Base-by-base conservation (phyloP, 2,888 invertebrate genomes). In the Melinopterus prodromus region DNA sequence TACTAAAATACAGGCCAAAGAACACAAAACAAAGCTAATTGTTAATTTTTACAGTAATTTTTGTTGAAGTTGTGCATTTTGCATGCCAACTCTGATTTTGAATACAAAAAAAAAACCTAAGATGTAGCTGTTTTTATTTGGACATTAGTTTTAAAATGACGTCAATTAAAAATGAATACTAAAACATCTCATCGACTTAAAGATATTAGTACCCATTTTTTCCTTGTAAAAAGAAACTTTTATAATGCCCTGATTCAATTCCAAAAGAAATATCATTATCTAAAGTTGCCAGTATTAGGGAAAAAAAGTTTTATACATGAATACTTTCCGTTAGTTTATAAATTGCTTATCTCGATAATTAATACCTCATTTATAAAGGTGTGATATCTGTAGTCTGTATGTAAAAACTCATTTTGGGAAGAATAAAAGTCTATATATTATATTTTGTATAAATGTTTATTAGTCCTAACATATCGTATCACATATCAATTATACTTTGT, bases 401-500 rank as follows among this genome's bases (percentile, higher is more conserved):
- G 53, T 53, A 53, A 53, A 53, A 53, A 53, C 53, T 53, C 53
- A 53, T 53, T 53, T 53, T 53, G 53, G 26, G 53, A 53, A 53
- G 53, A 53, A 53, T 53, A 53, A 76, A 38, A 16, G 38, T n/a
- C n/a, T 9, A 69, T 38, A 53, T 74, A 16, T 74, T 76, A 38
- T 76, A 76, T 75, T 75, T 26, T 12, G 53, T 53, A 53, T 7
- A 53, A 53, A 53, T 53, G 53, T 53, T 53, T 53, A 53, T 53
- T 53, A 53, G 53, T 53, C 53, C 53, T 53, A 53, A 53, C 53
- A 4, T 9, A 9, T 53, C 15, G 12, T 12, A 53, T 53, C 7
- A 53, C 7, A 72, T 75, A 35, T 26, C 26, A 71, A 35, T 80
- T 78, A 81, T 71, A 53, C 79, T 79, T 84, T 83, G 69, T 84